Conservation (phyloP, 2,888 invertebrate species). For the Dichetophora obliterata region DNA sequence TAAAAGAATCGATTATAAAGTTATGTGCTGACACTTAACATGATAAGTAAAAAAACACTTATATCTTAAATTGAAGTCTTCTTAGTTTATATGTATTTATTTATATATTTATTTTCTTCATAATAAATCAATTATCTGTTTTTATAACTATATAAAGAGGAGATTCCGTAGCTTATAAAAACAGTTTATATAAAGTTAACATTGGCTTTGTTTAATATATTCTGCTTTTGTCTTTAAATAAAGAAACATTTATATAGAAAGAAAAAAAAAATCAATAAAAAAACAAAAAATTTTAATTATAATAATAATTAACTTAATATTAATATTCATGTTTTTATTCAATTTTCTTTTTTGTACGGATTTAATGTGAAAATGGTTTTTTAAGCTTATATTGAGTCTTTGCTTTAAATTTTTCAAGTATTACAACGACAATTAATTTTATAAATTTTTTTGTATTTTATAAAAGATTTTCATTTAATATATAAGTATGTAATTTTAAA, state of each 20-base stretch:
- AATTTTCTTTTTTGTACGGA: neutral
- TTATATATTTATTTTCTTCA: constrained; percentile 39
- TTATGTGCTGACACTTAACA: too few species aligned
- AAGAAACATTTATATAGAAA: neutral
- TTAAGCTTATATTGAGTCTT: neutral
- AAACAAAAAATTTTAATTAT: neutral
- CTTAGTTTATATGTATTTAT: constrained; percentile 18
- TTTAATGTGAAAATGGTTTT: too few species aligned
- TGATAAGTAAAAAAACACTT: too few species aligned
- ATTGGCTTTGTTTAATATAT: constrained; percentile 9
- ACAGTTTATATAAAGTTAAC: constrained; percentile 25
- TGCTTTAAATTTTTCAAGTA: neutral
- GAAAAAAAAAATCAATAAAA: neutral
- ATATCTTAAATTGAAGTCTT: neutral
- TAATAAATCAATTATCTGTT: constrained; percentile 14
- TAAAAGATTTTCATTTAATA: neutral
- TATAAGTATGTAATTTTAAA: neutral
- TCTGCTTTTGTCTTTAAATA: constrained; percentile 9
- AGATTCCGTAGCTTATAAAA: constrained; percentile 25
- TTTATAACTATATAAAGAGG: constrained; percentile 17
- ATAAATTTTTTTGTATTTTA: neutral
- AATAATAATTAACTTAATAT: neutral
- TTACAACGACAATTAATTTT: neutral
- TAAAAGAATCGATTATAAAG: too few species aligned
- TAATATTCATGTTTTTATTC: constrained; percentile 5